phyloP scores from a whole-genome alignment of 2,797 vertebrate species.

The Malurus splendens region DNA sequence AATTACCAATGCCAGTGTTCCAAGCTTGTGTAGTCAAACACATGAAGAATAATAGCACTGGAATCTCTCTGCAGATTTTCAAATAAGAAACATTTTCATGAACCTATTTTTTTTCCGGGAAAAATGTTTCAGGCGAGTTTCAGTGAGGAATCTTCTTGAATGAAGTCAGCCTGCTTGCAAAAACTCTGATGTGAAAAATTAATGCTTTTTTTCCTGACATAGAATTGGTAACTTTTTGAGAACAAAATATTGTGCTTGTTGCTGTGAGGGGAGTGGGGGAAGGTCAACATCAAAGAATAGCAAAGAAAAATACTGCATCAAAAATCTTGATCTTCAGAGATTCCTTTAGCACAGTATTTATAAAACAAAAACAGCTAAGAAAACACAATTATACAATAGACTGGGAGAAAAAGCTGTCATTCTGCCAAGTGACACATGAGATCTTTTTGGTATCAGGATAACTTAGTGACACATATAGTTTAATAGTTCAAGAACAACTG shows the following conservation, averaged over 20 bases:
- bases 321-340: conserved; percentile 52
- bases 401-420: conserved; percentile 13
- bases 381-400: conserved; percentile 57
- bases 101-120: neutral
- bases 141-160: neutral
- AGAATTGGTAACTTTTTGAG: conserved; percentile 21
- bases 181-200: conserved; percentile 15
- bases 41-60: neutral
- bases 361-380: conserved; percentile 63
- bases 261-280: neutral
- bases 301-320: conserved; percentile 40
- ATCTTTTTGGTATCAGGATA: conserved; percentile 38
- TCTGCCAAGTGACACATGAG: conserved; percentile 49
- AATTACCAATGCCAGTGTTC: neutral
- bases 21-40: neutral
- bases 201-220: conserved; percentile 5
- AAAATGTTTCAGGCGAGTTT: neutral
- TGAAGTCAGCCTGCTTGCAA: neutral
- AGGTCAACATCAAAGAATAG: conserved; percentile 53
- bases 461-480: conserved; percentile 12
- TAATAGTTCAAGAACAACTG: conserved; percentile 36
- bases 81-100: neutral
- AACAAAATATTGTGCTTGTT: conserved; percentile 34
- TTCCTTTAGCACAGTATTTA: conserved; percentile 35
- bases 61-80: neutral